phyloP scores from a whole-genome alignment of 2,888 invertebrate genomes.

The Diaperis boleti region DNA sequence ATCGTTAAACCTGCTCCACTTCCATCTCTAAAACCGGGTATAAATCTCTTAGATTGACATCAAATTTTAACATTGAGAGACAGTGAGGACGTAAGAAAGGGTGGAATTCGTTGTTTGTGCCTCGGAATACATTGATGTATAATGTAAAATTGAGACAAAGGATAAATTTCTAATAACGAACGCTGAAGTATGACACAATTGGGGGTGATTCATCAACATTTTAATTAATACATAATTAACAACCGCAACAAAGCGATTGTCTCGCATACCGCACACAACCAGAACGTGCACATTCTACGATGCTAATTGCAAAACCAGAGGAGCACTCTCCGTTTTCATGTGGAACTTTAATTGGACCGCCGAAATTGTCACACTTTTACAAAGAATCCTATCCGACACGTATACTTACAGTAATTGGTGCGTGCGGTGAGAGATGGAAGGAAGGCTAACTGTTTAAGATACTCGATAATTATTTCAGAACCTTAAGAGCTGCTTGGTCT shows the following conservation, averaged over 20 bases:
- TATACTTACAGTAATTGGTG: constrained; percentile 10
- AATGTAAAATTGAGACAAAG: constrained; percentile 55
- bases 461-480: not conserved
- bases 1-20: constrained; percentile 14
- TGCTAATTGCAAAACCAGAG: constrained; percentile 45
- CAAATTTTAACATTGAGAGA: constrained; percentile 5
- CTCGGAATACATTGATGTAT: constrained; percentile 42
- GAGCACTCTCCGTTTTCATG: constrained; percentile 38
- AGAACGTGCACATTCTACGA: constrained; percentile 35
- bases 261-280: constrained; percentile 47
- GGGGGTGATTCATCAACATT: constrained; percentile 64
- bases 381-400: constrained; percentile 17
- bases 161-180: constrained; percentile 63
- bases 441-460: not conserved
- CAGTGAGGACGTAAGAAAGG: not conserved
- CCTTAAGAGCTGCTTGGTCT: not conserved
- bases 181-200: constrained; percentile 60
- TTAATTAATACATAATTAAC: constrained; percentile 65
- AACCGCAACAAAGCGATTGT: constrained; percentile 64
- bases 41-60: constrained; percentile 8
- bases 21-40: not conserved
- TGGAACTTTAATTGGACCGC: constrained; percentile 44
- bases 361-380: constrained; percentile 42
- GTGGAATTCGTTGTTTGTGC: constrained; percentile 6
- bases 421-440: not conserved